Evolutionary conservation across 2,888 invertebrate genomes (phyloP).

Genomic region (Portevinia maculata): DNA sequence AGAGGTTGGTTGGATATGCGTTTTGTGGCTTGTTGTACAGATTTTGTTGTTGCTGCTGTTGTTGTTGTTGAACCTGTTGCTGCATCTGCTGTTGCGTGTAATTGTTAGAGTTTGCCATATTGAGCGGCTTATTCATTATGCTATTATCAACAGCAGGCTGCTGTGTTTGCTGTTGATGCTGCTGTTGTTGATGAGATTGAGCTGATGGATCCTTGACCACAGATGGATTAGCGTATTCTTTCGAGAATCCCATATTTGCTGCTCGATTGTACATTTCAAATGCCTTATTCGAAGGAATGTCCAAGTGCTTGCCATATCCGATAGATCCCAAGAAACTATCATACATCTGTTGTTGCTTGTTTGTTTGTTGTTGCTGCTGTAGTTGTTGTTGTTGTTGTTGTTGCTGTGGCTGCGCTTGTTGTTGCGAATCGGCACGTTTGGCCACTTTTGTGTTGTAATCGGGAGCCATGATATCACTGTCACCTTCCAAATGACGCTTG

Average conservation of each 20-base stretch:
- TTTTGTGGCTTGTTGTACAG: constrained; percentile 71
- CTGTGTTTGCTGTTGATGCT: constrained; percentile 75
- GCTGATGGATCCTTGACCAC: background rate
- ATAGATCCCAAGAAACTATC: constrained; percentile 82
- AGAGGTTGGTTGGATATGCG: constrained; percentile 63
- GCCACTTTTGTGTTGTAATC: constrained; percentile 79
- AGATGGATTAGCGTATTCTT: constrained; percentile 77
- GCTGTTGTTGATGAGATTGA: constrained; percentile 72
- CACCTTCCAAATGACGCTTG: constrained; percentile 77
- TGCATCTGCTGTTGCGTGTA: constrained; percentile 77
- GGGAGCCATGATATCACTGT: constrained; percentile 75
- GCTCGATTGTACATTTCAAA: constrained; percentile 83
- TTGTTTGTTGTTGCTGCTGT: constrained; percentile 76
- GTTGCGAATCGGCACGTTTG: constrained; percentile 77
- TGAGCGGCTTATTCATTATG: constrained; percentile 73
- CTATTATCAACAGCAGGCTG: constrained; percentile 75
- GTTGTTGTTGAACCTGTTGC: constrained; percentile 75
- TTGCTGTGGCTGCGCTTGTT: constrained; percentile 75
- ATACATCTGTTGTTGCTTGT: constrained; percentile 81
- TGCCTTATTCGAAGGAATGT: constrained; percentile 81
- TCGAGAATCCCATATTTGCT: constrained; percentile 81
- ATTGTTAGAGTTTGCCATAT: constrained; percentile 76
- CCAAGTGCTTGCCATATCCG: constrained; percentile 80
- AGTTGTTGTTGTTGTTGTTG: constrained; percentile 75
- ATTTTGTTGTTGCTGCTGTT: constrained; percentile 76